Evolutionary conservation across 2,888 invertebrate species (phyloP).

Genomic region (Tetramorium bicarinatum): DNA sequence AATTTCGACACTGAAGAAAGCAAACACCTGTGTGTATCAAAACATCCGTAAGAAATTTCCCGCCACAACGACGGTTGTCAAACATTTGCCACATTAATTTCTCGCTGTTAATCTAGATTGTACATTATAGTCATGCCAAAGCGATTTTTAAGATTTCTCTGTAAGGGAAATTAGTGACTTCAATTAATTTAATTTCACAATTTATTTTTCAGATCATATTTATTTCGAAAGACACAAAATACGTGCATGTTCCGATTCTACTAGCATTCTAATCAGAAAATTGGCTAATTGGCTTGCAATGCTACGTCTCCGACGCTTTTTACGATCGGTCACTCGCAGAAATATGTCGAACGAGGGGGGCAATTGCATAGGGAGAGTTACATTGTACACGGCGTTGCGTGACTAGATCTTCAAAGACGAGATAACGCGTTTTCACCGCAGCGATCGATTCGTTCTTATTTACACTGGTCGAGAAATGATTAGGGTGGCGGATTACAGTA

Average conservation of each 20-base stretch:
- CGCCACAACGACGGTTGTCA: background rate
- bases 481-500: conserved; percentile 18
- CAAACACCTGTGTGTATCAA: background rate
- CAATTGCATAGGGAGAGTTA: conserved; percentile 17
- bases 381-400: conserved; percentile 31
- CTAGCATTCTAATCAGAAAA: conserved; percentile 4
- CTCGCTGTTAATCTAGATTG: background rate
- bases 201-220: conserved; percentile 5
- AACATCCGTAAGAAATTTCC: background rate
- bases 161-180: background rate
- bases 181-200: background rate
- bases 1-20: background rate
- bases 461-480: conserved; percentile 16
- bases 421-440: conserved; percentile 11
- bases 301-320: background rate
- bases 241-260: background rate
- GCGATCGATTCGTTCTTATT: conserved; percentile 26
- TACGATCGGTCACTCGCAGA: conserved; percentile 38
- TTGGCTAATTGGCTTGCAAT: conserved; percentile 25
- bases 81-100: background rate
- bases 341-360: background rate
- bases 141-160: background rate
- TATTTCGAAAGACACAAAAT: conserved; percentile 12
- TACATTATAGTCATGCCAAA: background rate
- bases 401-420: conserved; percentile 21